These are phyloP conservation scores for Typhlichthys subterraneus DNA, from an alignment of 2,797 vertebrate species.

Conservation along the genomic window DNA sequence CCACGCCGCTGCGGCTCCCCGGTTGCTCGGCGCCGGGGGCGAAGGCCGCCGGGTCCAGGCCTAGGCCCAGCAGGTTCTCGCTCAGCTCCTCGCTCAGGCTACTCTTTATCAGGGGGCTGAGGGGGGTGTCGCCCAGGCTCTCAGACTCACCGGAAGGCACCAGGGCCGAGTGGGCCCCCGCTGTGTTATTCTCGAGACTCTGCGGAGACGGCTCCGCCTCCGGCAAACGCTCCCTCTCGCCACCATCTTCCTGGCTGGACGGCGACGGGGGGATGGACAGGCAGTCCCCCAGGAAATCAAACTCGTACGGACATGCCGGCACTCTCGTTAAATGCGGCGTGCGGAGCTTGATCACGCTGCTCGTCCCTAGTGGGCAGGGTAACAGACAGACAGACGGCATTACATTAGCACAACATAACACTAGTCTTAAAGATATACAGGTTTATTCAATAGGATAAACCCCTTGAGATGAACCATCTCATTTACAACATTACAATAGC, in stretches of 20 bases:
- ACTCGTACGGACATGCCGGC: slow-evolving; percentile 63
- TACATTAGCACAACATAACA: too few species aligned
- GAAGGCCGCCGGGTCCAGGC: slow-evolving; percentile 82
- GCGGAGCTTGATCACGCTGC: too few species aligned
- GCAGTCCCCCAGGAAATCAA: slow-evolving; percentile 68
- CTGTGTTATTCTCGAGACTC: slow-evolving; percentile 46
- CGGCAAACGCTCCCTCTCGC: slow-evolving; percentile 72
- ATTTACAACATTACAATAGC: too few species aligned
- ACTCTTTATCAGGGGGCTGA: slow-evolving; percentile 88
- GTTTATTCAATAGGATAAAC: too few species aligned
- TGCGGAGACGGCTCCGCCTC: slow-evolving; percentile 53
- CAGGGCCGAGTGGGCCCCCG: slow-evolving; percentile 73
- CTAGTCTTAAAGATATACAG: too few species aligned
- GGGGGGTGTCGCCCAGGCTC: slow-evolving; percentile 84
- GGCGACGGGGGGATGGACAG: slow-evolving; percentile 79
- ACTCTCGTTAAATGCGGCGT: slow-evolving; percentile 70
- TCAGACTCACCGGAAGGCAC: slow-evolving; percentile 79
- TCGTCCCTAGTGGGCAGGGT: slow-evolving; percentile 39
- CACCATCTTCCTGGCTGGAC: slow-evolving; percentile 80
- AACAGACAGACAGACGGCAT: background rate
- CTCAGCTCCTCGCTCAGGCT: slow-evolving; percentile 88
- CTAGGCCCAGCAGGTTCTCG: slow-evolving; percentile 85
- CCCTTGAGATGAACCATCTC: too few species aligned
- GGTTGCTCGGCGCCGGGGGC: slow-evolving; percentile 77
- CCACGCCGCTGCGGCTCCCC: slow-evolving; percentile 75